Evolutionary conservation across 1,140 invertebrate species (phyloP).

Genomic region (Bombus affinis): DNA sequence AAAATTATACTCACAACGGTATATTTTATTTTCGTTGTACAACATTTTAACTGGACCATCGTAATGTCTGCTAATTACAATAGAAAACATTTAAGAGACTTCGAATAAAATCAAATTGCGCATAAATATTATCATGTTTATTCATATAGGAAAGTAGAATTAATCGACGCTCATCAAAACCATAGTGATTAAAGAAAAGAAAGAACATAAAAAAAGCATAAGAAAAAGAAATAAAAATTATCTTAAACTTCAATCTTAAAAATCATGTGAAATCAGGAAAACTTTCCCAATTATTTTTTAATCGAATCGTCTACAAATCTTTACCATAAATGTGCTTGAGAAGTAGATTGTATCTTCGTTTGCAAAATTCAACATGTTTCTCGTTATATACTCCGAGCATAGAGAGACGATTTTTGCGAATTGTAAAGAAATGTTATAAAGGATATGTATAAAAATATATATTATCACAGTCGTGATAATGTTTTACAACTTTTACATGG

Average conservation of each 20-base stretch:
- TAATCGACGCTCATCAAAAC: slow-evolving; percentile 7
- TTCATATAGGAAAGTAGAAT: neutral
- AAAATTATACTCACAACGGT: neutral
- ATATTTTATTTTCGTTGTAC: neutral
- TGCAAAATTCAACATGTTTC: neutral
- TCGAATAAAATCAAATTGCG: neutral
- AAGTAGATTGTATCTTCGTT: neutral
- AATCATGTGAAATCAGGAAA: neutral
- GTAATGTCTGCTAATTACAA: neutral
- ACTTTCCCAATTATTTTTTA: neutral
- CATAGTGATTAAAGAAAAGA: slow-evolving; percentile 5
- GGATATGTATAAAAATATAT: slow-evolving; percentile 7
- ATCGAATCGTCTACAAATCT: neutral
- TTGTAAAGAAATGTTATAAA: slow-evolving; percentile 26
- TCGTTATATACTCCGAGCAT: neutral
- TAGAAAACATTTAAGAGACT: neutral
- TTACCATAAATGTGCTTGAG: neutral
- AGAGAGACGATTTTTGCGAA: neutral
- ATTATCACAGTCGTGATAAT: slow-evolving; percentile 16
- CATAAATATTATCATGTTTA: slow-evolving; percentile 4
- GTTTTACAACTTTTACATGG: slow-evolving; percentile 2
- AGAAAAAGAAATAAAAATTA: neutral
- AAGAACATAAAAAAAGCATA: neutral
- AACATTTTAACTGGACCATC: neutral
- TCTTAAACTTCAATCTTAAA: neutral